Percentiles rank a stretch among this genome's conserved stretches.
Evolutionary conservation across 1,140 invertebrate species (phyloP).

Genomic region (Drosophila arizonae): DNA sequence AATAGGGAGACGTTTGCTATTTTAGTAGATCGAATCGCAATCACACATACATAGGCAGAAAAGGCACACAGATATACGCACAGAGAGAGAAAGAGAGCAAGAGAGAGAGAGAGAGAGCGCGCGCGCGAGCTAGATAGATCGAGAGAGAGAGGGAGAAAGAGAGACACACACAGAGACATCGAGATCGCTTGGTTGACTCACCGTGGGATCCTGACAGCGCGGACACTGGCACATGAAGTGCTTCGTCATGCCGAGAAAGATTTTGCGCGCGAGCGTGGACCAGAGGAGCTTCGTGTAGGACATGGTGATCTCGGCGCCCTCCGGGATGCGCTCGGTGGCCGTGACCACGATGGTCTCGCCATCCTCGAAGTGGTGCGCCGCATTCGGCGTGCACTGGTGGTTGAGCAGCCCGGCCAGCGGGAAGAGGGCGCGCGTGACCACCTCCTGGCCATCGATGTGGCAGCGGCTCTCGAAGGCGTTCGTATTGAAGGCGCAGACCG

Average conservation of each 20-base stretch:
- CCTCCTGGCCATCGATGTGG: conserved; percentile 82
- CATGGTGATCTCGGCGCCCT: conserved; percentile 88
- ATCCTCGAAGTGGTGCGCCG: conserved; percentile 86
- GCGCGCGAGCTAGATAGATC: too few relatives aligned
- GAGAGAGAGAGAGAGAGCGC: background rate
- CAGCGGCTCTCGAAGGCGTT: conserved; percentile 89
- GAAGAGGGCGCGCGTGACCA: conserved; percentile 88
- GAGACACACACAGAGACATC: background rate
- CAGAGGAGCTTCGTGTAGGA: conserved; percentile 89
- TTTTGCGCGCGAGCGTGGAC: conserved; percentile 87
- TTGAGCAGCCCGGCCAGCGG: conserved; percentile 89
- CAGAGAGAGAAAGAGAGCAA: background rate
- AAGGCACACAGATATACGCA: background rate
- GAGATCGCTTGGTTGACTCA: conserved; percentile 50
- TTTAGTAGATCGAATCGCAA: background rate
- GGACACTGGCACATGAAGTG: conserved; percentile 89
- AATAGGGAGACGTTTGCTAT: background rate
- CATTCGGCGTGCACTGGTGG: conserved; percentile 90
- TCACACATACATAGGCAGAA: background rate
- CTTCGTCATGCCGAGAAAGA: conserved; percentile 88
- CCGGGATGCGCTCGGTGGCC: conserved; percentile 86
- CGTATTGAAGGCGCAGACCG: conserved; percentile 87
- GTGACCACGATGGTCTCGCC: conserved; percentile 86
- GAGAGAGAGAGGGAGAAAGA: background rate
- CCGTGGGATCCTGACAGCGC: conserved; percentile 88